Conservation (phyloP, 1,140 invertebrate species). For the Andricus grossulariae region DNA sequence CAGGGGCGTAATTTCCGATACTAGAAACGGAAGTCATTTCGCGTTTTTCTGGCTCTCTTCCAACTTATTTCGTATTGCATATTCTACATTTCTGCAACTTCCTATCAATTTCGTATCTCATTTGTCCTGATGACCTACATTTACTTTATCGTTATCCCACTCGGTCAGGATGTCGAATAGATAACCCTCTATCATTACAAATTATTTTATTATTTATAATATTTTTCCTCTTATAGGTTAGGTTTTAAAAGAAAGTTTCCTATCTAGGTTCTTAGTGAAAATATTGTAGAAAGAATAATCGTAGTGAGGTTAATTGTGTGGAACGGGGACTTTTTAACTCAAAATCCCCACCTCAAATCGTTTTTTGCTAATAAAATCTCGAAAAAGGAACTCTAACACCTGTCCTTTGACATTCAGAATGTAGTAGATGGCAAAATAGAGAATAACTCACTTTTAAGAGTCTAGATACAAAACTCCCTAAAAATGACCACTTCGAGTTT, state of each 20-base stretch:
- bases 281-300: conserved; percentile 26
- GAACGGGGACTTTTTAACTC: conserved; percentile 56
- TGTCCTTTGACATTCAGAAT: no score
- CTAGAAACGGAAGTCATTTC: conserved; percentile 49
- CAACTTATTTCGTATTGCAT: conserved; percentile 43
- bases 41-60: conserved; percentile 54
- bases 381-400: background rate
- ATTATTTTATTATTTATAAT: background rate
- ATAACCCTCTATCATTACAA: background rate
- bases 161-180: conserved; percentile 5
- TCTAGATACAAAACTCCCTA: no score
- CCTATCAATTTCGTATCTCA: conserved; percentile 19
- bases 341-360: conserved; percentile 38
- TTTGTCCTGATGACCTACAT: conserved; percentile 32
- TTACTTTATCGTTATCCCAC: background rate
- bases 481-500: background rate
- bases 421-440: no score
- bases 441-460: no score
- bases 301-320: conserved; percentile 57
- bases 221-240: background rate
- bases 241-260: background rate
- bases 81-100: background rate
- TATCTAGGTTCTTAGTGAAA: background rate
- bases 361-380: conserved; percentile 36
- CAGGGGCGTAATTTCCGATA: conserved; percentile 21